Base-by-base conservation (phyloP, 1,140 invertebrate species). In the Zaprionus vittiger region DNA sequence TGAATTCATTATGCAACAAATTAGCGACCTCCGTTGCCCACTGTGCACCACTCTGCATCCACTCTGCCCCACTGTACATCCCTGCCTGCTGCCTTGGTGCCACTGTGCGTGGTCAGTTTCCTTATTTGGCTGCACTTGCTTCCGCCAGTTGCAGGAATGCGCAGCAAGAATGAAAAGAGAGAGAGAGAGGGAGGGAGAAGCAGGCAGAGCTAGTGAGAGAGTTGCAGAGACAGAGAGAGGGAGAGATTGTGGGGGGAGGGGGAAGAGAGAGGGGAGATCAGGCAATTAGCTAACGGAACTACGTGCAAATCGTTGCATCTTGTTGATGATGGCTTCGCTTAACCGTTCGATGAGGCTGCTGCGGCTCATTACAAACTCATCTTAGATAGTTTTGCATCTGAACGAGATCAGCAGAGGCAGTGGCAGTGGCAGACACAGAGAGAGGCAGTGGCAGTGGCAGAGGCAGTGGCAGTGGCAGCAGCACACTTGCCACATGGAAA, bases 271-370 rank as follows among this genome's bases (percentile, higher is more conserved):
- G 38, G 49, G 6, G 14, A 28, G 7, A 55, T 31, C 31, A 34
- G 31, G 75, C 85, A 89, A 89, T 89, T 89, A 89, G 85, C 85
- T 89, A 89, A 89, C 85, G 85, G 85, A 89, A 89, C 85, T 91
- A 89, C 85, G 85, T 89, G 85, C 85, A 89, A 89, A 89, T 89
- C 84, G 81, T 83, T 89, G 83, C 71, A 78, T 69, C 65, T 79
- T 61, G 73, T 61, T 38, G 59, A 12, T 64, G 62, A 31, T 64
- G 62, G 2, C n/a, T 69, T 69, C 65, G 59, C 65, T 64, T 64
- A 72, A 76, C 68, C 73, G 73, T 76, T 72, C 62, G 54, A 49
- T 61, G 67, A 26, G 20, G 24, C 22, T 56, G 54, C 47, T 69
- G 56, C 47, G 28, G 55, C 63, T 70, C 65, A 67, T 68, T 74